A percentile compares a stretch with the other conserved stretches of the same genome.
phyloP scores from a whole-genome alignment of 2,113 vertebrate species.

The Lophura nycthemera region DNA sequence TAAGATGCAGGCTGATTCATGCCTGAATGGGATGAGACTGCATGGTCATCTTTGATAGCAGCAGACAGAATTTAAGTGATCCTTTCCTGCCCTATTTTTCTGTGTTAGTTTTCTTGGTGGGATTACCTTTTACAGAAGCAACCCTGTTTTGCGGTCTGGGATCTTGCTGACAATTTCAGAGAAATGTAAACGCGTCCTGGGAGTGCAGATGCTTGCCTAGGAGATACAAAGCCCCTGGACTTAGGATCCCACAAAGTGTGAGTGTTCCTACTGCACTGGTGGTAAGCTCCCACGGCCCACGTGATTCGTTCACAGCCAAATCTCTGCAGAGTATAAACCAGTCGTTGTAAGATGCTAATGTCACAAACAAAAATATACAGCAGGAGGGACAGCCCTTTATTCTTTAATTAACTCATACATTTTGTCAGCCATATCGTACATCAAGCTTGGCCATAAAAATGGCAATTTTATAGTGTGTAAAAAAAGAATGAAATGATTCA shows the following conservation, averaged over 20 bases:
- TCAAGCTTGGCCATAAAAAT: slow-evolving; percentile 49
- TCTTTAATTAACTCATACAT: slow-evolving; percentile 54
- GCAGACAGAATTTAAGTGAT: not conserved
- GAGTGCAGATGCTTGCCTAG: not conserved
- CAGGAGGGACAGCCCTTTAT: slow-evolving; percentile 19
- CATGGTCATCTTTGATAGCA: not conserved
- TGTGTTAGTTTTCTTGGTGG: not conserved
- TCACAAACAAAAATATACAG: slow-evolving; percentile 9
- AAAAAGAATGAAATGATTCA: slow-evolving; percentile 49
- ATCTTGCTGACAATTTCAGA: not conserved
- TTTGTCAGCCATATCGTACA: slow-evolving; percentile 18
- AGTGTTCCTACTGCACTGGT: fast-evolving
- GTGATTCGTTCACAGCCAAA: not conserved
- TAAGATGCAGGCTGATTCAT: not conserved
- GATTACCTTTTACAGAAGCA: not conserved
- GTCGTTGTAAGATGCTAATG: not conserved
- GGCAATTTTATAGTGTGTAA: slow-evolving; percentile 41
- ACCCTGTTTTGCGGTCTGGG: not conserved
- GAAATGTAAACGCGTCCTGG: not conserved
- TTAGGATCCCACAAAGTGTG: not conserved
- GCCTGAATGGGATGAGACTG: not conserved
- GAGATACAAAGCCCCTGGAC: not conserved
- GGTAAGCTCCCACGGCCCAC: not conserved
- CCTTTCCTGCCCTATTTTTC: not conserved
- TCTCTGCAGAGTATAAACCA: not conserved